Evolutionary conservation across 2,888 invertebrate species (phyloP).

Genomic region (Diloba caeruleocephala): DNA sequence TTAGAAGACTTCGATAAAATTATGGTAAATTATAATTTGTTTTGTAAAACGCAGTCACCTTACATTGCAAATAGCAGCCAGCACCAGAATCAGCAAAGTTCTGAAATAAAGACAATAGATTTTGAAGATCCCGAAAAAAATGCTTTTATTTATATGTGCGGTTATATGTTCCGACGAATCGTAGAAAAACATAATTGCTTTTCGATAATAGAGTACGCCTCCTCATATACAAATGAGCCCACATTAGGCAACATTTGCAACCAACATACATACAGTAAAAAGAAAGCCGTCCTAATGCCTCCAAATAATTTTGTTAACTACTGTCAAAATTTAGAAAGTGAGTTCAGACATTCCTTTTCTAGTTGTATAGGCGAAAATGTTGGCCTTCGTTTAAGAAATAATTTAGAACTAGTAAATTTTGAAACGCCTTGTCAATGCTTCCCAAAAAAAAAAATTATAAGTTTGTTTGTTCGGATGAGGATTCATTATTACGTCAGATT

Average conservation of each 20-base stretch:
- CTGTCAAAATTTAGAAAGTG: constrained; percentile 2
- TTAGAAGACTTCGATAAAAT: constrained; percentile 20
- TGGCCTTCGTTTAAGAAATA: neutral
- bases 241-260: neutral
- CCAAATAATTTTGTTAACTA: constrained; percentile 10
- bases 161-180: constrained; percentile 10
- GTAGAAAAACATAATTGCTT: constrained; percentile 12
- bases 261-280: neutral
- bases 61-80: neutral
- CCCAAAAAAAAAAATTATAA: neutral
- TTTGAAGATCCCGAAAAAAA: constrained; percentile 17
- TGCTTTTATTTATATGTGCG: constrained; percentile 15
- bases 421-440: neutral
- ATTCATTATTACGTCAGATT: neutral
- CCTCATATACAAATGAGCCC: constrained; percentile 5
- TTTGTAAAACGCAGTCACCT: neutral
- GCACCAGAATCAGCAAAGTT: neutral
- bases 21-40: neutral
- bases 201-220: constrained; percentile 6
- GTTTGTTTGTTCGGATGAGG: neutral
- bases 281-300: constrained; percentile 5
- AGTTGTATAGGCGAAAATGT: neutral
- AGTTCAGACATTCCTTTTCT: neutral
- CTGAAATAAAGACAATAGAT: neutral
- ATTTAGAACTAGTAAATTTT: neutral